Evolutionary conservation across 2,888 invertebrate genomes (phyloP).

Genomic region (Eupithecia insigniata): DNA sequence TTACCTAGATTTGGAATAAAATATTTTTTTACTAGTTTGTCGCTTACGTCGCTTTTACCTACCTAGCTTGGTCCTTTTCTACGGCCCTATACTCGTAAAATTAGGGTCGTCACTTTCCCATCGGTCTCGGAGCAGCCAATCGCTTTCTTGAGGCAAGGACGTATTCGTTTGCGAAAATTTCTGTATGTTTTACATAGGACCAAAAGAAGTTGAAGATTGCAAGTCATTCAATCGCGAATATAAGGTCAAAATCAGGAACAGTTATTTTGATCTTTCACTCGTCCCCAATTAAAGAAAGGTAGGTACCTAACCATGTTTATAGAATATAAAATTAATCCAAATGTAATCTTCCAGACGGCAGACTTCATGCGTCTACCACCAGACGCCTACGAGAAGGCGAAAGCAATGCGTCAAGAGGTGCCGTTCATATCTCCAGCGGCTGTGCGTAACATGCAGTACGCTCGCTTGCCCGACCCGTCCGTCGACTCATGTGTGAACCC

Average conservation of each 20-base stretch:
- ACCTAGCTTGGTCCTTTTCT: too few species aligned
- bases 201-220: too few species aligned
- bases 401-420: constrained; percentile 65
- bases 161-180: too few species aligned
- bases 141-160: too few species aligned
- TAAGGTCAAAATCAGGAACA: constrained; percentile 4
- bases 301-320: not conserved
- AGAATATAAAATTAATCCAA: not conserved
- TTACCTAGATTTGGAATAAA: too few species aligned
- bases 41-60: too few species aligned
- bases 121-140: too few species aligned
- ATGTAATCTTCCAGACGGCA: constrained; percentile 57
- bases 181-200: too few species aligned
- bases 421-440: constrained; percentile 75
- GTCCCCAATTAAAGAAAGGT: not conserved
- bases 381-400: constrained; percentile 70
- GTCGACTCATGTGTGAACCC: constrained; percentile 59
- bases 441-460: constrained; percentile 57
- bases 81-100: too few species aligned
- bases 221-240: not conserved
- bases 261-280: not conserved
- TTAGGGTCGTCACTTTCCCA: too few species aligned
- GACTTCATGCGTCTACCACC: constrained; percentile 71
- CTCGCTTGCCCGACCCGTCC: constrained; percentile 51
- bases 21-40: too few species aligned